These are phyloP conservation scores for Rhinoraja longicauda DNA, from an alignment of 2,797 vertebrate genomes.

Conservation along the genomic window DNA sequence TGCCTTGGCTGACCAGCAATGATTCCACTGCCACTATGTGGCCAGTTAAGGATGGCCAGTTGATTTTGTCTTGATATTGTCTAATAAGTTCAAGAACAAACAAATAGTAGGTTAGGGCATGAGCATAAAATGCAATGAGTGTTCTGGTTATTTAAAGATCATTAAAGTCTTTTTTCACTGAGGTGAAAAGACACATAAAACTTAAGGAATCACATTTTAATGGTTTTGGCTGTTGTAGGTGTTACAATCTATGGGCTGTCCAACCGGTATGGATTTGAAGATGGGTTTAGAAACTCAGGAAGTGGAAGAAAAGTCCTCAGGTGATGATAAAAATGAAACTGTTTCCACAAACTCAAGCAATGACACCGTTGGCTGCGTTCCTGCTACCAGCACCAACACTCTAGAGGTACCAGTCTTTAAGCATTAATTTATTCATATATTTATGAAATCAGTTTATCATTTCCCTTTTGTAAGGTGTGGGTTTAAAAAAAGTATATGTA, in stretches of 20 bases:
- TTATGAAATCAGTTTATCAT: not conserved
- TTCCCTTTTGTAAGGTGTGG: not conserved
- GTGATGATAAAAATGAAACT: constrained; percentile 90
- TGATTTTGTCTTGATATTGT: not conserved
- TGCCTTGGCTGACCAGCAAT: not conserved
- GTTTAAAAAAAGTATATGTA: not conserved
- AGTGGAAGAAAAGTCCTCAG: constrained; percentile 94
- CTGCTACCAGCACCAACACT: constrained; percentile 85
- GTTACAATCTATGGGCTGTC: constrained; percentile 95
- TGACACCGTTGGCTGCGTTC: constrained; percentile 81
- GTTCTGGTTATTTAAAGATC: not conserved
- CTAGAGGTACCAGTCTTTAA: constrained; percentile 70
- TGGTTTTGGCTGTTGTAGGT: constrained; percentile 62
- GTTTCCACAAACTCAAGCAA: constrained; percentile 83
- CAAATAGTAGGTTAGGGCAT: not conserved
- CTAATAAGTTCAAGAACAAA: not conserved
- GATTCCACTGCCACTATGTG: not conserved
- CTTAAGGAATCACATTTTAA: constrained; percentile 25
- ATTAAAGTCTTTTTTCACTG: not conserved
- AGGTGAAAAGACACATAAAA: not conserved
- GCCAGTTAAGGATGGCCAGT: too few species aligned
- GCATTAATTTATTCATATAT: not conserved
- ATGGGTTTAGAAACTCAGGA: constrained; percentile 91
- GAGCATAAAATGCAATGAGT: not conserved
- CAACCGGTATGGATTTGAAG: constrained; percentile 80